Percentiles rank a stretch among this genome's conserved stretches.
Conservation (phyloP, 2,888 invertebrate species). For the Axea sp. region DNA sequence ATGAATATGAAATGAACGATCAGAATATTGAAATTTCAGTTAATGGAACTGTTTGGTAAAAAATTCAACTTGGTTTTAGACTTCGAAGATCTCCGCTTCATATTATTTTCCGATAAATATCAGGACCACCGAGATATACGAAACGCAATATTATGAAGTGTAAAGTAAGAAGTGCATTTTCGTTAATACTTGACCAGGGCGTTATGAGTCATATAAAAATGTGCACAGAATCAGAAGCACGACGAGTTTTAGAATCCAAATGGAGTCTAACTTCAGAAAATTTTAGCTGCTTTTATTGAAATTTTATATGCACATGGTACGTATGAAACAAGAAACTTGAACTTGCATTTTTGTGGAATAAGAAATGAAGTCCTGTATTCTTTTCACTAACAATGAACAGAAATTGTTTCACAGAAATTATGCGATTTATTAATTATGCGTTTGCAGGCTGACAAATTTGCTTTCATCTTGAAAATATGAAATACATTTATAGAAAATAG, state of each 20-base stretch:
- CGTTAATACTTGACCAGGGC: background rate
- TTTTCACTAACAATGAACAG: background rate
- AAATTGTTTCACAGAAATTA: background rate
- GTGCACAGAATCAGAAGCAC: background rate
- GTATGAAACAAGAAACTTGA: background rate
- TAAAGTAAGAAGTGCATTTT: background rate
- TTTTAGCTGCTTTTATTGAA: background rate
- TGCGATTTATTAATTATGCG: background rate
- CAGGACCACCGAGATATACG: constrained; percentile 1
- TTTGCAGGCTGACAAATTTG: background rate
- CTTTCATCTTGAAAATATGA: constrained; percentile 49
- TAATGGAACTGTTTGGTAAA: background rate
- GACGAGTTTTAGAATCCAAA: background rate
- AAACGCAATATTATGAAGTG: constrained; percentile 19
- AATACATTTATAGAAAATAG: constrained; percentile 63
- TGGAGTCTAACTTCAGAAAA: background rate
- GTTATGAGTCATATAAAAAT: background rate
- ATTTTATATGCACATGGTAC: constrained; percentile 5
- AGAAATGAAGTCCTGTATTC: background rate
- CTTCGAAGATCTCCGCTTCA: constrained; percentile 16
- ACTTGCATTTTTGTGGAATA: background rate
- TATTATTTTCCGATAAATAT: constrained; percentile 20
- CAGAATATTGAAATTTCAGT: background rate
- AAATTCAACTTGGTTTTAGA: background rate
- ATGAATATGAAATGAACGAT: background rate